Conservation (phyloP, 2,113 vertebrate genomes). For the Amazona guildingii region DNA sequence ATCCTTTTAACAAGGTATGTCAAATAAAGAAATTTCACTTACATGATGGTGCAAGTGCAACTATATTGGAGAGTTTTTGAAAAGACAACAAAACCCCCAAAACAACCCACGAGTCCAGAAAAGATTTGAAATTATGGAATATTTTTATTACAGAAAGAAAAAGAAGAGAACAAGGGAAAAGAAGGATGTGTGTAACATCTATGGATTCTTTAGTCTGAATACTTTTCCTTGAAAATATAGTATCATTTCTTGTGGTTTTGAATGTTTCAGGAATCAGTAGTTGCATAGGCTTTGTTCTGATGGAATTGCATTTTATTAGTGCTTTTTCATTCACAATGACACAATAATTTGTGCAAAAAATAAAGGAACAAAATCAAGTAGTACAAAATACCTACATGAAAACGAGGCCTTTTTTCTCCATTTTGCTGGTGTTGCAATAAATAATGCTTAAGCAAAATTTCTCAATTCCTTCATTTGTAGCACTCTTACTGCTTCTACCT, state of each 20-base stretch:
- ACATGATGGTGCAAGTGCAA: neutral
- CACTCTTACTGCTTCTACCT: neutral
- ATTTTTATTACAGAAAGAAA: neutral
- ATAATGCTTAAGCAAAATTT: neutral
- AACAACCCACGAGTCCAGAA: rapidly evolving
- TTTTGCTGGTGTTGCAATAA: neutral
- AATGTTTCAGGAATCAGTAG: neutral
- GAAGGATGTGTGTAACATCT: no score
- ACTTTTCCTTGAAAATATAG: neutral
- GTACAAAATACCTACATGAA: neutral
- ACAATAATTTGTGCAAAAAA: neutral
- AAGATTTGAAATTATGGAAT: neutral
- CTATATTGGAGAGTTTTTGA: neutral
- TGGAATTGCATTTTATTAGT: neutral
- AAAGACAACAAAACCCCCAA: neutral
- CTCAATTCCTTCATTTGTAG: neutral
- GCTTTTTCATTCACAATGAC: neutral
- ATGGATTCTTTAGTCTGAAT: neutral
- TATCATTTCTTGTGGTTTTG: neutral
- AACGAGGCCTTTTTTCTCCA: neutral
- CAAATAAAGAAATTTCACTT: neutral
- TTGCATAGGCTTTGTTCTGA: neutral
- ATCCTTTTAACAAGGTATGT: neutral
- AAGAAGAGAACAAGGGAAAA: neutral
- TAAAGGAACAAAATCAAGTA: neutral